These are phyloP conservation scores for Premnoplex brunnescens DNA, from an alignment of 2,797 vertebrate species.

Conservation along the genomic window DNA sequence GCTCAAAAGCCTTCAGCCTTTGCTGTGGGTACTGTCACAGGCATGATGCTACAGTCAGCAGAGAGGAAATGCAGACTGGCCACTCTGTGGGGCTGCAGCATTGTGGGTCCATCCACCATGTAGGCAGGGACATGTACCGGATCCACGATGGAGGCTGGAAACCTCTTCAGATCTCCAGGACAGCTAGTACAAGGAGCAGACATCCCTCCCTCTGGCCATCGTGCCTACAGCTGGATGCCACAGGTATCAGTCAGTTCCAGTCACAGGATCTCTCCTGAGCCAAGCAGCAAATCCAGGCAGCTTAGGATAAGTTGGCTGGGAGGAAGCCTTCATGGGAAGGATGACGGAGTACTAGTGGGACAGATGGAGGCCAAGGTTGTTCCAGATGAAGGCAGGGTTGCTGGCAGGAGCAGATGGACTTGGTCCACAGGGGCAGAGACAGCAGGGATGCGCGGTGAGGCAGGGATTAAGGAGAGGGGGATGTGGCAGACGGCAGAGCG, in stretches of 20 bases:
- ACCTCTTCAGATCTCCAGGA: neutral
- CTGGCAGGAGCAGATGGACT: slow-evolving; percentile 26
- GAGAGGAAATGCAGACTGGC: neutral
- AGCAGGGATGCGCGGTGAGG: neutral
- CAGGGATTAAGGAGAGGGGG: slow-evolving; percentile 4
- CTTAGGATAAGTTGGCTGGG: neutral
- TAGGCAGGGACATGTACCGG: rapidly evolving
- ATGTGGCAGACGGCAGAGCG: slow-evolving; percentile 16
- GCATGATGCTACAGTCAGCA: neutral
- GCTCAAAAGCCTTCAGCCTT: neutral
- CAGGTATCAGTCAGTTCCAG: neutral
- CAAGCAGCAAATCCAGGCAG: rapidly evolving
- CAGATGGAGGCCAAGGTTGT: slow-evolving; percentile 8
- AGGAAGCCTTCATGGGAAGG: neutral
- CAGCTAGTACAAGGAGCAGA: neutral
- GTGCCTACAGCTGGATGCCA: neutral
- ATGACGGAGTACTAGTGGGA: neutral
- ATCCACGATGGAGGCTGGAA: neutral
- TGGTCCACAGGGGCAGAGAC: neutral
- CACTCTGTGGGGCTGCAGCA: neutral
- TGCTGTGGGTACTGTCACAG: neutral
- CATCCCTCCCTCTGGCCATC: neutral
- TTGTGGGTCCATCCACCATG: rapidly evolving
- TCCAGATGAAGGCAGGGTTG: neutral
- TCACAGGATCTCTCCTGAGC: neutral